phyloP scores from a whole-genome alignment of 1,140 invertebrate genomes.

The Drosophila athabasca region DNA sequence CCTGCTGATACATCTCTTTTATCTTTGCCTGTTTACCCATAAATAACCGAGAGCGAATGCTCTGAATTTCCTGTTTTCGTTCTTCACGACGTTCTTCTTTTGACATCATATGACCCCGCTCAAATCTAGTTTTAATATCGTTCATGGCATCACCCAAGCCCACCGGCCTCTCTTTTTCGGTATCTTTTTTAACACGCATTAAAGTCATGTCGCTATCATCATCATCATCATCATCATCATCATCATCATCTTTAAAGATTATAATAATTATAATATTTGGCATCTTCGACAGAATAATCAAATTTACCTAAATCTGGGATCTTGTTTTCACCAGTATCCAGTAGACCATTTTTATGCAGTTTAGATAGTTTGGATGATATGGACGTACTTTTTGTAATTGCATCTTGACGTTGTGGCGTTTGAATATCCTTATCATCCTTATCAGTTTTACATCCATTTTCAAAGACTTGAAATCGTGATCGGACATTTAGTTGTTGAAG shows the following conservation, averaged over 20 bases:
- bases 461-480: slow-evolving; percentile 93
- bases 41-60: slow-evolving; percentile 92
- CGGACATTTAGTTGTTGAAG: slow-evolving; percentile 92
- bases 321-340: no score
- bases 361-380: slow-evolving; percentile 92
- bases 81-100: slow-evolving; percentile 90
- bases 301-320: slow-evolving; percentile 88
- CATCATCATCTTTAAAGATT: slow-evolving; percentile 55
- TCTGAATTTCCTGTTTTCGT: slow-evolving; percentile 94
- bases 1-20: slow-evolving; percentile 96
- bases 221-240: slow-evolving; percentile 72
- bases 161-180: slow-evolving; percentile 88
- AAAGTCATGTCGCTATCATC: slow-evolving; percentile 74
- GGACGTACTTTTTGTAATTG: slow-evolving; percentile 89
- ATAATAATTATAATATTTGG: not conserved
- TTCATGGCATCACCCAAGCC: slow-evolving; percentile 92
- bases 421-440: slow-evolving; percentile 20
- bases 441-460: slow-evolving; percentile 85
- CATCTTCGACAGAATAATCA: not conserved
- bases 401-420: not conserved
- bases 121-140: slow-evolving; percentile 92
- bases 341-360: slow-evolving; percentile 89
- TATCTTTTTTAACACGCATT: slow-evolving; percentile 80
- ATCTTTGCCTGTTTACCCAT: slow-evolving; percentile 95
- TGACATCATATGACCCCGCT: slow-evolving; percentile 87